phyloP scores from a whole-genome alignment of 1,140 invertebrate genomes.

The Lineus longissimus region DNA sequence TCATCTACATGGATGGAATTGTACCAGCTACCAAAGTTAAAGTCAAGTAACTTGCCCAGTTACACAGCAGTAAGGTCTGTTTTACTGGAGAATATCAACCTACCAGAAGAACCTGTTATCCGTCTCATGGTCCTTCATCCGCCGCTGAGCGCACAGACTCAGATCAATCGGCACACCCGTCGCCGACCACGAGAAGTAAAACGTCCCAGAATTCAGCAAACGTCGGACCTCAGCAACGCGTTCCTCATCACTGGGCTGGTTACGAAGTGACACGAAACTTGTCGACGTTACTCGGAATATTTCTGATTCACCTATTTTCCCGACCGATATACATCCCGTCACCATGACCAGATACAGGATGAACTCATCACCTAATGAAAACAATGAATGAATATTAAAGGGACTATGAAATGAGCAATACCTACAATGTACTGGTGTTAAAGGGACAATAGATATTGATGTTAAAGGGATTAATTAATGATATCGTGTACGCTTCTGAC shows the following conservation, averaged over 20 bases:
- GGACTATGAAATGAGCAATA: not conserved
- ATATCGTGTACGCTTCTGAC: too few species aligned
- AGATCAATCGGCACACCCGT: conserved; percentile 69
- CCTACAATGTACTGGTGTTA: not conserved
- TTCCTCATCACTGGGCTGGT: conserved; percentile 71
- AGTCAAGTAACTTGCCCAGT: not conserved
- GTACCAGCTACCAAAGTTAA: not conserved
- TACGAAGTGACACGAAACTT: conserved; percentile 80
- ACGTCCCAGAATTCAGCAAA: conserved; percentile 91
- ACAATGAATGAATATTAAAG: not conserved
- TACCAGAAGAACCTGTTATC: conserved; percentile 96
- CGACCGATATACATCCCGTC: conserved; percentile 90
- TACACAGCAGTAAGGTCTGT: too few species aligned
- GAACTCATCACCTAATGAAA: conserved; percentile 65
- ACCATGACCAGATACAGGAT: conserved; percentile 84
- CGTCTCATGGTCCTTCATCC: conserved; percentile 70
- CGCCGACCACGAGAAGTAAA: conserved; percentile 85
- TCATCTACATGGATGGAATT: not conserved
- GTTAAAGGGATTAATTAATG: too few species aligned
- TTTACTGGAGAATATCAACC: too few species aligned
- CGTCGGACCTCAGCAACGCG: conserved; percentile 78
- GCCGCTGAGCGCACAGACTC: conserved; percentile 86
- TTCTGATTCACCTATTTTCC: conserved; percentile 88
- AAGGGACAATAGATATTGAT: conserved; percentile 9
- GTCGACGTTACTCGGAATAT: conserved; percentile 91